A percentile compares a stretch with the other conserved stretches of the same genome.
Conservation (phyloP, 1,140 invertebrate species). For the Portunus trituberculatus region DNA sequence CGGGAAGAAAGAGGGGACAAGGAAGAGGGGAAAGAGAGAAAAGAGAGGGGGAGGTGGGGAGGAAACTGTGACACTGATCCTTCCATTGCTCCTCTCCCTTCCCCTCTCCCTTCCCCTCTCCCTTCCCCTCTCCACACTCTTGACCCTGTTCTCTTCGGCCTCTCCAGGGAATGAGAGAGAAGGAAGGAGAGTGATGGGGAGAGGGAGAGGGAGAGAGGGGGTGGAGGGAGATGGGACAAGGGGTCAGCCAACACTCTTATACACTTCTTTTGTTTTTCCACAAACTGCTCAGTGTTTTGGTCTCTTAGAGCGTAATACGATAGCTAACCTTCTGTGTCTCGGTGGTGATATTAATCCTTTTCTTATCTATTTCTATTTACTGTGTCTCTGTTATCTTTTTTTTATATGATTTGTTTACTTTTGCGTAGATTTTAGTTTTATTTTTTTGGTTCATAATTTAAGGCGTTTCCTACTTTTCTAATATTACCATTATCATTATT, state of each 20-base stretch:
- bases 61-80: constrained; percentile 25
- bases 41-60: background rate
- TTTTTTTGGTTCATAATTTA: too few species aligned
- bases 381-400: too few species aligned
- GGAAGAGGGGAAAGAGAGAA: background rate
- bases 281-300: background rate
- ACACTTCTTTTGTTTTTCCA: background rate
- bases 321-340: too few species aligned
- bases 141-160: background rate
- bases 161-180: background rate
- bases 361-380: too few species aligned
- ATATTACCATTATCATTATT: too few species aligned
- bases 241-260: background rate
- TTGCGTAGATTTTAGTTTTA: too few species aligned
- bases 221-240: background rate
- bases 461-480: too few species aligned
- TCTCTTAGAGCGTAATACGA: too few species aligned
- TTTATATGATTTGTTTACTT: too few species aligned
- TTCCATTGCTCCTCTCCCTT: constrained; percentile 1
- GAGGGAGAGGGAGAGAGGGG: background rate
- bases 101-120: background rate
- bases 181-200: background rate
- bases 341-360: too few species aligned
- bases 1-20: background rate
- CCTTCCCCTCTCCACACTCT: background rate